phyloP scores from a whole-genome alignment of 2,113 vertebrate species.

The Australoheros scitulus region DNA sequence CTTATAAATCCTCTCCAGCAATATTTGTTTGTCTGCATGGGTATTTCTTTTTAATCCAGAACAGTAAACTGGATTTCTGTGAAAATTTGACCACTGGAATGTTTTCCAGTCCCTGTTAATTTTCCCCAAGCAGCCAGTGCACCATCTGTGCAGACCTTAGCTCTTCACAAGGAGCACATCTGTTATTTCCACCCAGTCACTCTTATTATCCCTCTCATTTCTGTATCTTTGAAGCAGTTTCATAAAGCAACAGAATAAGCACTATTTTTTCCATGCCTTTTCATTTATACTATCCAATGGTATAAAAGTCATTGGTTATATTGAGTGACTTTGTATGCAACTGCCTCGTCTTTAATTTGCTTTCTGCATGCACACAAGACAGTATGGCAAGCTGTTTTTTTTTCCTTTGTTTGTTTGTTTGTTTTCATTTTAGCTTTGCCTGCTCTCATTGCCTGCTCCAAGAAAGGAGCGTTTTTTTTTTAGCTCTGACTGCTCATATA shows the following conservation, averaged over 20 bases:
- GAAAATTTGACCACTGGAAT: background rate
- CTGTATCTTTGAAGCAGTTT: background rate
- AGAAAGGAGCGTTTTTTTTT: no score
- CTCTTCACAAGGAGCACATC: background rate
- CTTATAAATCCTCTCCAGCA: background rate
- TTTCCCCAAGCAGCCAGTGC: background rate
- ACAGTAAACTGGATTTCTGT: background rate
- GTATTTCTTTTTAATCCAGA: background rate
- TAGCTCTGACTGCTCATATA: background rate
- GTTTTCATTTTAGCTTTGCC: background rate
- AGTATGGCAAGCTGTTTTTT: background rate
- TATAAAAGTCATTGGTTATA: background rate
- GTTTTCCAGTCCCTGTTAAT: background rate
- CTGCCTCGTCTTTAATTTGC: background rate
- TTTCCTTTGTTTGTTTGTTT: background rate
- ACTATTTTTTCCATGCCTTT: background rate
- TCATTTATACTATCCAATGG: background rate
- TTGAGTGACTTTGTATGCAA: background rate
- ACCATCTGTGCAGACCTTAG: background rate
- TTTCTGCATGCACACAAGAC: background rate
- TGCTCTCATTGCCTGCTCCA: background rate
- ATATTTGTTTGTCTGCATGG: background rate
- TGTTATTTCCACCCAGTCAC: slow-evolving; percentile 1
- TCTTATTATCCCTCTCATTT: background rate
- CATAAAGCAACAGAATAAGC: background rate